Base-by-base conservation (phyloP, 1,140 invertebrate species). In the Coptotermes formosanus region DNA sequence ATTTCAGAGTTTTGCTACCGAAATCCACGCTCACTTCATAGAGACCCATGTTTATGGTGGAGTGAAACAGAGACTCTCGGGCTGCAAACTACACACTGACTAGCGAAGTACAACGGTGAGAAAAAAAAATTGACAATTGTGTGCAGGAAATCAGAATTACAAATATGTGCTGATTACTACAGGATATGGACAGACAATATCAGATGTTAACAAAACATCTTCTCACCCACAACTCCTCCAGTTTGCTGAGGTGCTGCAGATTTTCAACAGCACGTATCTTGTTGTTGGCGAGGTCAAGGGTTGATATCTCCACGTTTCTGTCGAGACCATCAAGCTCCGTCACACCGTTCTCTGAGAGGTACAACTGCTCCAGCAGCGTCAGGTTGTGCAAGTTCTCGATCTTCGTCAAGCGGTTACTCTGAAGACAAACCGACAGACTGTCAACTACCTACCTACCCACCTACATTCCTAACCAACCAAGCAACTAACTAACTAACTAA, bases 171-270 rank as follows among this genome's bases (percentile, higher is more conserved):
- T 30, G 21, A 23, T n/a, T 82, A 16, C 14, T 82, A 11, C 6
- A 82, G 23, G 23, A 32, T 3, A 82, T 23, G 6, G 12, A 30
- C 12, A 30, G 19, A 82, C 21, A 25, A 32, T 32, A 11, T 9
- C 64, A 75, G 82, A 91, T 16, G 21, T 21, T 21, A 55, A 55
- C 52, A 55, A 55, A 55, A 55, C 14, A 16, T 55, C 52, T 16
- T 75, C 91, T 93, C 93, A 98, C 97, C 98, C 99, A 99, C 89
- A 99, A 94, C 91, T 99, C 98, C 90, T 97, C 94, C 69, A 99
- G 91, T 52, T 95, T 91, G 12, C 88, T 89, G 87, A 99, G 92
- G 90, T 97, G 95, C 25, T 92, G 90, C 21, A 99, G 90, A 91
- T 98, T 97, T 88, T 96, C 93, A 86, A 99, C 95, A 12, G 91